These are phyloP conservation scores for Chaetura pelagica DNA, from an alignment of 2,113 vertebrate genomes.

Conservation along the genomic window DNA sequence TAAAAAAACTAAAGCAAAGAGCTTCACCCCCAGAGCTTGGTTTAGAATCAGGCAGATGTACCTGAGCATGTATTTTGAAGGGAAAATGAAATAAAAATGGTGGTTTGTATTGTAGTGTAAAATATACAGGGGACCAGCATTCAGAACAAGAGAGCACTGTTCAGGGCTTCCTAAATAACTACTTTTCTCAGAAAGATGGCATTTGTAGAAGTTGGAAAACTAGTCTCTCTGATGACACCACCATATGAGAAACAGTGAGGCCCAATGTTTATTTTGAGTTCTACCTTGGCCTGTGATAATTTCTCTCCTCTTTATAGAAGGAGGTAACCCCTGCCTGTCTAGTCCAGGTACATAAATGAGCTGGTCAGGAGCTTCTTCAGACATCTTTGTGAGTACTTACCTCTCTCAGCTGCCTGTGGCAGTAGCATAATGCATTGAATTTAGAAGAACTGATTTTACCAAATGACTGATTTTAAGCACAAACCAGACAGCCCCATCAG, in stretches of 20 bases:
- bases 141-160: not conserved
- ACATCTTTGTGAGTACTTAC: not conserved
- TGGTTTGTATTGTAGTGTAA: rapidly evolving
- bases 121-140: not conserved
- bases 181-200: not conserved
- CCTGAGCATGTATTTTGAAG: not conserved
- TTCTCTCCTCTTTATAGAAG: not conserved
- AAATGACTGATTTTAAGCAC: not conserved
- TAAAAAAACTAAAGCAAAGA: not conserved
- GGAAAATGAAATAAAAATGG: not conserved
- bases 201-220: not conserved
- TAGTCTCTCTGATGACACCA: not conserved
- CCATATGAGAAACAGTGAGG: not conserved
- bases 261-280: not conserved
- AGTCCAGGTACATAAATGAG: not conserved
- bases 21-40: rapidly evolving
- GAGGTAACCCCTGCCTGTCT: not conserved
- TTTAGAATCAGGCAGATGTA: not conserved
- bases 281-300: not conserved
- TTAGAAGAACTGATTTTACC: not conserved
- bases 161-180: not conserved
- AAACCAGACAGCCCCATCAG: not conserved
- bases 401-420: not conserved
- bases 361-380: not conserved
- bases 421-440: not conserved